Base-by-base conservation (phyloP, 2,888 invertebrate species). In the Plebejus melissa region DNA sequence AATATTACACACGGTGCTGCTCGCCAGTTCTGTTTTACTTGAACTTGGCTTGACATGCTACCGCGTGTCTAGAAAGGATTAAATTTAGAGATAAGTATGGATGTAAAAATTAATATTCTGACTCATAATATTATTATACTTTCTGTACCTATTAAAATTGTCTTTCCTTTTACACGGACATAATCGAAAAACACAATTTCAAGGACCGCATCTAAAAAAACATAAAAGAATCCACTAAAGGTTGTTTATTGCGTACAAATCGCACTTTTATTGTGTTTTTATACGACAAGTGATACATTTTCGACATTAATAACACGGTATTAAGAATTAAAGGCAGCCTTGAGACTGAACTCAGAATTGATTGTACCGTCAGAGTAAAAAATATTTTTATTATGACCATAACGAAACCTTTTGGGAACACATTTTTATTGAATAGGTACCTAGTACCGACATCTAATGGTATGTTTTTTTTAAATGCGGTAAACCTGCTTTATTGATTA, bases 281-380 rank as follows among this genome's bases (percentile, higher is more conserved):
- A 65, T 65, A 65, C 11, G 32, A 5, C 2, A 65, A 11, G 32
- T 32, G 65, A 65, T 65, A 65, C 13, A 65, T 65, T 65, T 65
- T 65, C 65, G 13, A 65, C 32, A 32, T 65, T 32, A 65, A 65
- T 28, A 60, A 28, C 60, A 60, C 32, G 60, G 11, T 11, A 60
- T 60, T 60, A 60, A 60, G 65, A 65, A 32, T 65, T 65, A 13
- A 65, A 65, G 65, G 6, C 60, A 65, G 28, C 65, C 32, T 65
- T 65, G 65, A 65, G 16, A 65, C 65, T 65, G 5, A 36, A 65
- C 65, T 36, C 65, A 65, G 65, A 65, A 65, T 65, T 36, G 5
- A 65, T 36, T 0, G 13, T 65, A 65, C 32, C 32, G 32, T 65
- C 32, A 65, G 65, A 32, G 11, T 13, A 65, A 65, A 65, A 16